These are phyloP conservation scores for Myopa testacea DNA, from an alignment of 2,888 invertebrate species.

Conservation along the genomic window DNA sequence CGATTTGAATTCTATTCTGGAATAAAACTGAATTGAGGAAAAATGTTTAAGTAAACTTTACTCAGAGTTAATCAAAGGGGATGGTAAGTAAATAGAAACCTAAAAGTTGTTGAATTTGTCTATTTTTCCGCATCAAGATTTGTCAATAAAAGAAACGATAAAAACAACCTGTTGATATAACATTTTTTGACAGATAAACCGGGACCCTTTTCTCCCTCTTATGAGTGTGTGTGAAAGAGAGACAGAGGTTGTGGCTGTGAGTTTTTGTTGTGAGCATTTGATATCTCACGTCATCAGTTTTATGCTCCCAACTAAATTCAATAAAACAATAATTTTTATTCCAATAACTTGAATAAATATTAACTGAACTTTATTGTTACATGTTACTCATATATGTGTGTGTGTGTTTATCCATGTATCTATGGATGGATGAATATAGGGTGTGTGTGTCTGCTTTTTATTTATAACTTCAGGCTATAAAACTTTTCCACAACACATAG, in stretches of 20 bases:
- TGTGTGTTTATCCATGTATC: background rate
- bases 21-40: too few species aligned
- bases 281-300: background rate
- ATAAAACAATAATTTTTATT: constrained; percentile 5
- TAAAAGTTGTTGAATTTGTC: background rate
- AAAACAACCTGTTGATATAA: background rate
- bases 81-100: too few species aligned
- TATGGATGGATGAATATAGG: too few species aligned
- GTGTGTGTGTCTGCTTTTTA: too few species aligned
- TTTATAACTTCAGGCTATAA: too few species aligned
- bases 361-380: too few species aligned
- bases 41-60: too few species aligned
- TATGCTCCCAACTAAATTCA: background rate
- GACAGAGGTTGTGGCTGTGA: background rate
- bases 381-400: background rate
- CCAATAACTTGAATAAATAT: background rate
- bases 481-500: too few species aligned
- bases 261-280: background rate
- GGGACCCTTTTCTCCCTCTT: background rate
- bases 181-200: background rate
- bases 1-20: too few species aligned
- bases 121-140: background rate
- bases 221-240: background rate
- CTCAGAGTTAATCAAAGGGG: too few species aligned
- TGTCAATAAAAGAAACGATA: background rate